phyloP scores from a whole-genome alignment of 2,113 vertebrate genomes.

The Tretioscincus oriximinensis region DNA sequence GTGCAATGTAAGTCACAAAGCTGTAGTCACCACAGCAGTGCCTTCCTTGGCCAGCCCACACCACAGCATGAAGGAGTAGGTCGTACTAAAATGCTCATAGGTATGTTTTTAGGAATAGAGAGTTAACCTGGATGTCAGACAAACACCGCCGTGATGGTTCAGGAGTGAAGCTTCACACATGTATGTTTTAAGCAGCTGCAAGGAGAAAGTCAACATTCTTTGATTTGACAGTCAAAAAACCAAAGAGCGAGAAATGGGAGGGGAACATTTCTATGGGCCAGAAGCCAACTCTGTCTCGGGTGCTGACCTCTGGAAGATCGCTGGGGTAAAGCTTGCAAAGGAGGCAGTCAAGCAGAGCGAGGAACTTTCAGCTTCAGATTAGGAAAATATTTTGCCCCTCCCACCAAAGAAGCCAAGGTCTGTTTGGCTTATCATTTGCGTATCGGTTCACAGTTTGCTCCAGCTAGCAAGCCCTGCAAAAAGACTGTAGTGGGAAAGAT shows the following conservation, averaged over 20 bases:
- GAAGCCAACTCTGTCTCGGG: conserved; percentile 64
- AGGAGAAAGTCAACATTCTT: conserved; percentile 51
- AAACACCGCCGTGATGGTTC: neutral
- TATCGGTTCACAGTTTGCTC: conserved; percentile 17
- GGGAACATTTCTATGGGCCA: conserved; percentile 45
- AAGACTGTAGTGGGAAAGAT: neutral
- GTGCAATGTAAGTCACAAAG: no score
- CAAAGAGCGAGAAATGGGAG: conserved; percentile 52
- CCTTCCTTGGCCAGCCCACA: no score
- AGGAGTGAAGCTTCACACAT: neutral
- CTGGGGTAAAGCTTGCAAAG: conserved; percentile 55
- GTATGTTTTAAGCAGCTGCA: conserved; percentile 29
- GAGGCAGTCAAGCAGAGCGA: conserved; percentile 48
- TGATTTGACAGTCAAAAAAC: conserved; percentile 72
- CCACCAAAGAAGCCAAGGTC: conserved; percentile 30
- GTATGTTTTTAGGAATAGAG: no score
- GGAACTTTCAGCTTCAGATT: conserved; percentile 30
- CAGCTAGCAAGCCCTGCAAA: neutral
- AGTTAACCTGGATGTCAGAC: neutral
- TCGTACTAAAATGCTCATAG: no score
- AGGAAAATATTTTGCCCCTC: conserved; percentile 45
- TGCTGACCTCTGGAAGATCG: conserved; percentile 54
- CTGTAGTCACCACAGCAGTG: no score
- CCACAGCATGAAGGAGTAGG: no score
- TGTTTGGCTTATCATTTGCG: conserved; percentile 3